phyloP scores from a whole-genome alignment of 2,888 invertebrate species.

The Tinea trinotella region DNA sequence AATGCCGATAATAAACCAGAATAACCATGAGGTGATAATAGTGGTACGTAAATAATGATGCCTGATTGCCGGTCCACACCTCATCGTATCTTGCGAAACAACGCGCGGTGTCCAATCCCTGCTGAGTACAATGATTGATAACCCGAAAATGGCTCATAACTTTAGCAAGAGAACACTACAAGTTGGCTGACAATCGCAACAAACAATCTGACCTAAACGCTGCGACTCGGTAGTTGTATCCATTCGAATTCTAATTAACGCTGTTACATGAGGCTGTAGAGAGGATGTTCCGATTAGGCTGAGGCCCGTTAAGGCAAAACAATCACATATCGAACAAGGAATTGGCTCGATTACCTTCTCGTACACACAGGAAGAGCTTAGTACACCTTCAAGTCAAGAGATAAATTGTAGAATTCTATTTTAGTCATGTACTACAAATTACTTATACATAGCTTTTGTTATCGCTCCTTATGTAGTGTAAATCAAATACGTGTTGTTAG shows the following conservation, averaged over 20 bases:
- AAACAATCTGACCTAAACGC: constrained; percentile 15
- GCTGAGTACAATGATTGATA: constrained; percentile 19
- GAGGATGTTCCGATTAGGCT: constrained; percentile 63
- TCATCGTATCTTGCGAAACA: constrained; percentile 41
- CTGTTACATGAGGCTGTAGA: constrained; percentile 38
- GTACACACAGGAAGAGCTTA: constrained; percentile 23
- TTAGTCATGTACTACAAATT: constrained; percentile 4
- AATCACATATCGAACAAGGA: constrained; percentile 63
- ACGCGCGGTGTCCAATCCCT: constrained; percentile 13
- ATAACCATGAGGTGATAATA: constrained; percentile 71
- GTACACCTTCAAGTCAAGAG: constrained; percentile 10
- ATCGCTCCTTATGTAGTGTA: neutral
- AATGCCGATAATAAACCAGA: constrained; percentile 69
- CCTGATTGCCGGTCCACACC: constrained; percentile 63
- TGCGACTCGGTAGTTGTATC: constrained; percentile 5
- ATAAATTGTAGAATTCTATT: constrained; percentile 7
- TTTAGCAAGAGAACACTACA: neutral
- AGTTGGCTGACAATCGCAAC: constrained; percentile 4
- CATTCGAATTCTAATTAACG: constrained; percentile 58
- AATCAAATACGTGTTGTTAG: neutral
- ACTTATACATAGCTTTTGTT: constrained; percentile 1
- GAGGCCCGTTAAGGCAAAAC: constrained; percentile 63
- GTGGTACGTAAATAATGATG: constrained; percentile 70
- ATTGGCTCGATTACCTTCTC: constrained; percentile 48
- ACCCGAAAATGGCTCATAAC: neutral